Evolutionary conservation across 1,140 invertebrate species (phyloP), one percentile per base, ranked within the genome.

Genomic region (Bombus haemorrhoidalis): DNA sequence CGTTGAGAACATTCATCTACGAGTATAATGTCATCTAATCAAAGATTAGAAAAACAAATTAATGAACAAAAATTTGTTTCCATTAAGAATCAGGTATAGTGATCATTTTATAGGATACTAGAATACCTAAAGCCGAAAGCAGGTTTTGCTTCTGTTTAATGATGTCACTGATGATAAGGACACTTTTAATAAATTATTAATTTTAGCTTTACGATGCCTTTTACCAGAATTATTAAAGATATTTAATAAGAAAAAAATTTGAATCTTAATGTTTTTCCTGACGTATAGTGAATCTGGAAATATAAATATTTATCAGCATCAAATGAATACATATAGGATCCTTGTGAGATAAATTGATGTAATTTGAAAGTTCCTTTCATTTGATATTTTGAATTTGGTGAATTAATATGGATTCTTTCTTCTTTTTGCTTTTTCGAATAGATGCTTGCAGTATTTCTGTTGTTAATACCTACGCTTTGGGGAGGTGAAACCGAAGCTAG

Each of bases 401-500:
- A 62, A n/a, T 62, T 62, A 34, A 66, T 9, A 9, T 66, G 6
- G 15, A 18, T 66, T 18, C 15, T 32, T 28, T 0, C 9, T 28
- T 2, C 1, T 53, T 43, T 59, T 18, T 18, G 15, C 12, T 37
- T 69, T 93, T 90, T 18, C 12, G 3, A 8, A 6, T 69, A 94
- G 93, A 95, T 94, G 93, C 22, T 91, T 18, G 74, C 68, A 22
- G 57, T 90, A 6, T n/a, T 89, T 18, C 43, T 91, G 57, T 62
- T 75, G 2, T 37, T 92, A 12, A 81, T 87, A n/a, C 62, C 73
- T n/a, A 72, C 75, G 10, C 34, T 93, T 8, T 91, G 86, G 86
- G 47, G 76, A 28, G 53, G 75, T 32, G 53, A 9, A 12, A 85
- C 78, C 1, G 64, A 57, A 10, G 91, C 92, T 4, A 94, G 92